These are phyloP conservation scores for Poecilia picta DNA, from an alignment of 2,797 vertebrate genomes.

Conservation along the genomic window DNA sequence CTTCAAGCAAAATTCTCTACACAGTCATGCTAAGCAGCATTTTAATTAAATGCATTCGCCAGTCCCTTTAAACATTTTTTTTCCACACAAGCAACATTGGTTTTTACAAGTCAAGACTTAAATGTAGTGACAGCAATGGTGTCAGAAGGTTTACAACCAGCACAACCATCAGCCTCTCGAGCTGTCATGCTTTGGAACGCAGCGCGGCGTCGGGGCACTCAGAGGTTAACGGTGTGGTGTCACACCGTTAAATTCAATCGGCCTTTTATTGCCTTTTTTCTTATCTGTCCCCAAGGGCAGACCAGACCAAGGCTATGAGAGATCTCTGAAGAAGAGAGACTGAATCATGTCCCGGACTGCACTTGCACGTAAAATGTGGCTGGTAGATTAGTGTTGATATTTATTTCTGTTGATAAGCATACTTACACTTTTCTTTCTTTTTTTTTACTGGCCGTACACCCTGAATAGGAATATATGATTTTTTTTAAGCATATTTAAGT, in stretches of 20 bases:
- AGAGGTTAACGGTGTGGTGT: conserved; percentile 67
- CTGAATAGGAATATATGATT: background rate
- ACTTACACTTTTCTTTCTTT: background rate
- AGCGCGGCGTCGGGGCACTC: conserved; percentile 36
- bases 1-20: background rate
- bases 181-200: conserved; percentile 47
- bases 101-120: conserved; percentile 34
- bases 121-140: conserved; percentile 26
- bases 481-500: background rate
- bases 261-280: conserved; percentile 63
- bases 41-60: conserved; percentile 30
- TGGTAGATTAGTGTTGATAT: background rate
- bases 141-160: conserved; percentile 66
- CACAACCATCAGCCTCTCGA: conserved; percentile 59
- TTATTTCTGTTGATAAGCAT: background rate
- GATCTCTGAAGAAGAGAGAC: conserved; percentile 27
- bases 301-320: conserved; percentile 40
- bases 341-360: background rate
- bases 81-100: conserved; percentile 7
- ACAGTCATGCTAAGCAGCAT: conserved; percentile 24
- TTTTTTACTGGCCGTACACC: background rate
- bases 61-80: conserved; percentile 34
- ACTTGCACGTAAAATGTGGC: conserved; percentile 1
- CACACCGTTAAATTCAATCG: conserved; percentile 69
- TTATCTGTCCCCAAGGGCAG: conserved; percentile 62